Base-by-base conservation (phyloP, 2,113 vertebrate species). In the Propithecus coquereli region DNA sequence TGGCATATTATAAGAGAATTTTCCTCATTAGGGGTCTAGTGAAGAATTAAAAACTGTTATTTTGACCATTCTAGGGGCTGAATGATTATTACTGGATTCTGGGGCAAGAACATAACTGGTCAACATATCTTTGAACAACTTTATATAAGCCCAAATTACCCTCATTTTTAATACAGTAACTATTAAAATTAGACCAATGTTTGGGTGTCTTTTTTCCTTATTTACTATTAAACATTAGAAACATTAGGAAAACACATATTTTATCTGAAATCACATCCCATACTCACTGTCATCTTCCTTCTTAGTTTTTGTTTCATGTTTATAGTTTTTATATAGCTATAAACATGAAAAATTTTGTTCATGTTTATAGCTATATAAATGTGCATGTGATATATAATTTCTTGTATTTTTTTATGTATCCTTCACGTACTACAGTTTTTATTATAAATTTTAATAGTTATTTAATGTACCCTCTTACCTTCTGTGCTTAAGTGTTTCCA, bases 81-180 rank as follows among this genome's bases (percentile, higher is more conserved):
- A 84, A 84, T 47, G 88, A 87, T 47, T 68, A 52, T 71, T 65
- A 34, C 14, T 80, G 47, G 65, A 84, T 82, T 61, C 37, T 73
- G 32, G 70, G 37, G 27, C 47, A 84, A 96, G 90, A 77, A 54
- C 7, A 50, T 66, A 86, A 85, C 6, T 34, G 34, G 61, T 37
- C 22, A 71, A 34, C 71, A 71, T 82, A 57, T 87, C 70, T 77
- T 57, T 76, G 40, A 92, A 70, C 68, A 82, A 82, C 27, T 80
- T 82, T 50, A 77, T 18, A 43, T 63, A 82, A 65, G 4, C 34
- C 40, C 12, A 90, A 76, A 30, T 43, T 88, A 87, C 30, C 25
- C 32, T 76, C 65, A 95, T 68, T 92, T 89, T 92, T 87, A 91
- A 92, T 52, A 86, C 10, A 87, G 37, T 77, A 87, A n/a, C 37